Percentiles rank a stretch among this genome's conserved stretches.
phyloP scores from a whole-genome alignment of 2,888 invertebrate species.

The Tryphoninae sp. region DNA sequence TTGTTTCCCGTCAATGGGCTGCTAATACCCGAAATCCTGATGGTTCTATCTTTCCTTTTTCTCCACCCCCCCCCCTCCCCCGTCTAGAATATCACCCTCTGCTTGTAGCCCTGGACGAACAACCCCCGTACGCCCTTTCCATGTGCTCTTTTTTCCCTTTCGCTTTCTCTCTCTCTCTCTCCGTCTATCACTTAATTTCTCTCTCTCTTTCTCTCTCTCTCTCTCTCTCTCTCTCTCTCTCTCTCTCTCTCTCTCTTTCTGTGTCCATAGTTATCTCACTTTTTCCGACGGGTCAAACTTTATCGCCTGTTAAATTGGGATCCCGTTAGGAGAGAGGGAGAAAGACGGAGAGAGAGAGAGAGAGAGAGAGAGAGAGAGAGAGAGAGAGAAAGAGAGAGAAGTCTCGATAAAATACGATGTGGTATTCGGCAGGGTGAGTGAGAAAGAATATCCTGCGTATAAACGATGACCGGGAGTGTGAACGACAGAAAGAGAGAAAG shows the following conservation, averaged over 20 bases:
- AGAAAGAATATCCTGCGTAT: constrained; percentile 30
- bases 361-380: constrained; percentile 49
- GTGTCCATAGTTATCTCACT: constrained; percentile 52
- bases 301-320: constrained; percentile 74
- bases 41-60: constrained; percentile 47
- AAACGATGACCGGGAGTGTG: constrained; percentile 44
- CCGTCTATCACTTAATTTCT: constrained; percentile 33
- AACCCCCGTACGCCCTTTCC: constrained; percentile 48
- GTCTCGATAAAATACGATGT: constrained; percentile 59
- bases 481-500: constrained; percentile 43
- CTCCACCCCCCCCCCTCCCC: constrained; percentile 12
- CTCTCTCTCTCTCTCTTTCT: constrained; percentile 7
- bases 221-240: constrained; percentile 24
- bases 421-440: constrained; percentile 14
- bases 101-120: constrained; percentile 33
- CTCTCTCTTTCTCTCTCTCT: constrained; percentile 17
- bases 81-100: constrained; percentile 50
- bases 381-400: constrained; percentile 61
- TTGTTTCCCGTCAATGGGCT: constrained; percentile 71
- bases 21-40: constrained; percentile 70
- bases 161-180: constrained; percentile 17
- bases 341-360: background rate
- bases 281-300: constrained; percentile 67
- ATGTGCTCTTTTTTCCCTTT: constrained; percentile 21
- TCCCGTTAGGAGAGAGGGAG: constrained; percentile 64